A percentile compares a stretch with the other conserved stretches of the same genome.
phyloP scores from a whole-genome alignment of 2,797 vertebrate genomes.

The Lophius americanus region DNA sequence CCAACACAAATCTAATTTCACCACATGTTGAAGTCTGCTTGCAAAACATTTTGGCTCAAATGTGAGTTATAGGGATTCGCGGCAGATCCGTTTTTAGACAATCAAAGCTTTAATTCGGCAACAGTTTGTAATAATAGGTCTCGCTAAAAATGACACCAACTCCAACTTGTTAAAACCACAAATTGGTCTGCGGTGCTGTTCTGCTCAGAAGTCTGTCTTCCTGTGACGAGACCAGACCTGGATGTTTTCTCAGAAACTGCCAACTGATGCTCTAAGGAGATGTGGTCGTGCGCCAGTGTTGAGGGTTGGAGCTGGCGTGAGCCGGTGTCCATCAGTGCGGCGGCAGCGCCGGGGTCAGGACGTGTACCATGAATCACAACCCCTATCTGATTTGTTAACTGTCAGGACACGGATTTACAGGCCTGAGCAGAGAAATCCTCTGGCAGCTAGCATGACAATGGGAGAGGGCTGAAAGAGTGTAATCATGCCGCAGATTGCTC shows the following conservation, averaged over 20 bases:
- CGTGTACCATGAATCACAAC: constrained; percentile 57
- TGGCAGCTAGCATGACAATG: constrained; percentile 41
- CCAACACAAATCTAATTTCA: no score
- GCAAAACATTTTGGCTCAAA: no score
- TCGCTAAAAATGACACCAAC: no score
- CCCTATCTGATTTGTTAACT: constrained; percentile 65
- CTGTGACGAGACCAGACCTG: background rate
- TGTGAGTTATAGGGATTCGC: no score
- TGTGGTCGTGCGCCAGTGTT: constrained; percentile 3
- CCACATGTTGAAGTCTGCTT: no score
- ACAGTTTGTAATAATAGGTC: no score
- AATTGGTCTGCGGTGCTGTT: no score
- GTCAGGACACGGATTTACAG: constrained; percentile 64
- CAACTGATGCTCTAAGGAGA: constrained; percentile 29
- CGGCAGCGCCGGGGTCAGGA: constrained; percentile 38
- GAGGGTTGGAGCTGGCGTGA: constrained; percentile 9
- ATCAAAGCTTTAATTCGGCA: no score
- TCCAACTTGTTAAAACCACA: no score
- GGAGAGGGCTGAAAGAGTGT: constrained; percentile 40
- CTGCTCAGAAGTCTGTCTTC: no score
- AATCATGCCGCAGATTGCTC: constrained; percentile 63
- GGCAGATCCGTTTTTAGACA: no score
- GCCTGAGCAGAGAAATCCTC: constrained; percentile 60
- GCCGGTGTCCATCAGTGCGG: constrained; percentile 26
- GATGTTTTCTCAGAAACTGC: constrained; percentile 33